A percentile compares a stretch with the other conserved stretches of the same genome.
These are phyloP conservation scores for Globodera ellingtonae DNA, from an alignment of 1,140 invertebrate genomes.

Conservation along the genomic window DNA sequence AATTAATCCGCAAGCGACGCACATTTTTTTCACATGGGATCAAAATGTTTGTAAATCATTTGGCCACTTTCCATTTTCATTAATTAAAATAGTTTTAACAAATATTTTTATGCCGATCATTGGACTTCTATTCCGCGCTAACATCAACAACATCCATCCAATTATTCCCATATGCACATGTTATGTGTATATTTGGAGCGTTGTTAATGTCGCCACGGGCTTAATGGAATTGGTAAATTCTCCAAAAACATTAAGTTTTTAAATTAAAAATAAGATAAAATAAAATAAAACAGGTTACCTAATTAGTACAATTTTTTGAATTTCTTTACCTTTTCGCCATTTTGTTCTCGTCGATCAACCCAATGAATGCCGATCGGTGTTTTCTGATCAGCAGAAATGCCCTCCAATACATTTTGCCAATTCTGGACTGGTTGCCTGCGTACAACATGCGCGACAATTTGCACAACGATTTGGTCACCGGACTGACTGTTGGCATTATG, in stretches of 20 bases:
- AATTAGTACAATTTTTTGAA: background rate
- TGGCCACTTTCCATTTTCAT: too few species aligned
- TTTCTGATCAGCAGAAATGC: background rate
- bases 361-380: background rate
- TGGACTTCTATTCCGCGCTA: too few species aligned
- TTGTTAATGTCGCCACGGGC: too few species aligned
- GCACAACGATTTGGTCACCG: slow-evolving; percentile 14
- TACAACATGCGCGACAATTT: slow-evolving; percentile 1
- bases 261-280: background rate
- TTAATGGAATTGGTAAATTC: background rate
- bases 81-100: too few species aligned
- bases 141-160: too few species aligned
- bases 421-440: background rate
- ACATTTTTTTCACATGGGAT: too few species aligned
- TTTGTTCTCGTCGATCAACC: too few species aligned
- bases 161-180: too few species aligned
- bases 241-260: background rate
- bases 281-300: slow-evolving; percentile 13
- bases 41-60: too few species aligned
- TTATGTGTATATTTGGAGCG: too few species aligned
- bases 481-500: slow-evolving; percentile 6
- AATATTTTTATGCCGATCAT: too few species aligned
- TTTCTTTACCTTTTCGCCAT: background rate
- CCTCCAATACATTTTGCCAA: background rate
- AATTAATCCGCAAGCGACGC: too few species aligned